Evolutionary conservation across 1,140 invertebrate genomes (phyloP).

Genomic region (Leptopilina clavipes): DNA sequence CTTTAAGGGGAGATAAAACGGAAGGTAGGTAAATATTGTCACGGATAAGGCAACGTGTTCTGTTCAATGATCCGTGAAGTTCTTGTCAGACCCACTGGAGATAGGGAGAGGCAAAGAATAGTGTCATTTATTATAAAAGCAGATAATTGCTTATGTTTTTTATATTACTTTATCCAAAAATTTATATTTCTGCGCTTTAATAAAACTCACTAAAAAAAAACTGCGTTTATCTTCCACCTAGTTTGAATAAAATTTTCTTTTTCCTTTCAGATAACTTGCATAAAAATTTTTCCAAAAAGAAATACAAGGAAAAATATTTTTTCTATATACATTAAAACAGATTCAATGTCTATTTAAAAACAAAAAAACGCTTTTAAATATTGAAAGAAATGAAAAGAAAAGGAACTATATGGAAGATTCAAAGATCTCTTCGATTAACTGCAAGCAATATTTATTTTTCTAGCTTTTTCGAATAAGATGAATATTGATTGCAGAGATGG

Average conservation of each 20-base stretch:
- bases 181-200: too few species aligned
- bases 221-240: too few species aligned
- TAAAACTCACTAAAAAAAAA: too few species aligned
- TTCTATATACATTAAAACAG: too few species aligned
- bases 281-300: too few species aligned
- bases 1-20: constrained; percentile 31
- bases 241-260: too few species aligned
- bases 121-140: constrained; percentile 31
- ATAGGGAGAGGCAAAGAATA: constrained; percentile 36
- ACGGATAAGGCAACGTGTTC: constrained; percentile 24
- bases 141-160: constrained; percentile 34
- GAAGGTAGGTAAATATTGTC: constrained; percentile 36
- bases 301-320: too few species aligned
- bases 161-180: constrained; percentile 5
- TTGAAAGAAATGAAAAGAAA: not conserved
- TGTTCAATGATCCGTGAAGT: constrained; percentile 33
- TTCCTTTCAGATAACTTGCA: too few species aligned
- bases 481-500: not conserved
- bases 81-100: constrained; percentile 31
- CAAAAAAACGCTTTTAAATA: not conserved
- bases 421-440: not conserved
- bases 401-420: too few species aligned
- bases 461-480: not conserved
- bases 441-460: not conserved
- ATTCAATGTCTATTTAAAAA: too few species aligned